A percentile compares a stretch with the other conserved stretches of the same genome.
phyloP scores from a whole-genome alignment of 2,797 vertebrate species.

The Ctenopoma multispine region DNA sequence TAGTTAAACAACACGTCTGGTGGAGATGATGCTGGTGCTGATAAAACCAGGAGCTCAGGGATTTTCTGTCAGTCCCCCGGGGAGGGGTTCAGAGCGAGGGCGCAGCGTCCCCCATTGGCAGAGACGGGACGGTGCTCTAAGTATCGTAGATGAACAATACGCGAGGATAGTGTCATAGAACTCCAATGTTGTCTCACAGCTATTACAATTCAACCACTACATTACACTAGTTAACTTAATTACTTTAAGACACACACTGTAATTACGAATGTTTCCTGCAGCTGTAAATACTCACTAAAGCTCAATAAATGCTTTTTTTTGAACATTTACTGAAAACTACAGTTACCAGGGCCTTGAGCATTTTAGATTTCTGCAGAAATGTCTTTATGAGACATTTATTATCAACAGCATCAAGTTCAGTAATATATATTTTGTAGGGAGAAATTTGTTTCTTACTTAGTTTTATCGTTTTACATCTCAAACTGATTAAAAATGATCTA shows the following conservation, averaged over 20 bases:
- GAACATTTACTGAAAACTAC: background rate
- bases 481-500: too few relatives aligned
- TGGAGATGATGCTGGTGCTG: conserved; percentile 36
- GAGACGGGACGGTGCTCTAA: conserved; percentile 18
- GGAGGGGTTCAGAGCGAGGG: conserved; percentile 17
- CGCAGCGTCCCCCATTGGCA: conserved; percentile 68
- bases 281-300: background rate
- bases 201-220: too few relatives aligned
- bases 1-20: conserved; percentile 35
- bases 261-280: background rate
- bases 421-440: too few relatives aligned
- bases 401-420: too few relatives aligned
- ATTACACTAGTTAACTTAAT: background rate
- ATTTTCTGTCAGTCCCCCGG: background rate
- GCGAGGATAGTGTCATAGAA: background rate
- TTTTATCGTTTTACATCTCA: too few relatives aligned
- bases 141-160: too few relatives aligned
- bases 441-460: too few relatives aligned
- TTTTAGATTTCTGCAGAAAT: too few relatives aligned
- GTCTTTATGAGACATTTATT: too few relatives aligned
- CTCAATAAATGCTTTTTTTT: background rate
- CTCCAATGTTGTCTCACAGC: too few relatives aligned
- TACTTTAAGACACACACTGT: background rate
- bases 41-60: conserved; percentile 32
- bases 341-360: background rate